Base-by-base conservation (phyloP, 1,140 invertebrate genomes). In the Drusus annulatus region DNA sequence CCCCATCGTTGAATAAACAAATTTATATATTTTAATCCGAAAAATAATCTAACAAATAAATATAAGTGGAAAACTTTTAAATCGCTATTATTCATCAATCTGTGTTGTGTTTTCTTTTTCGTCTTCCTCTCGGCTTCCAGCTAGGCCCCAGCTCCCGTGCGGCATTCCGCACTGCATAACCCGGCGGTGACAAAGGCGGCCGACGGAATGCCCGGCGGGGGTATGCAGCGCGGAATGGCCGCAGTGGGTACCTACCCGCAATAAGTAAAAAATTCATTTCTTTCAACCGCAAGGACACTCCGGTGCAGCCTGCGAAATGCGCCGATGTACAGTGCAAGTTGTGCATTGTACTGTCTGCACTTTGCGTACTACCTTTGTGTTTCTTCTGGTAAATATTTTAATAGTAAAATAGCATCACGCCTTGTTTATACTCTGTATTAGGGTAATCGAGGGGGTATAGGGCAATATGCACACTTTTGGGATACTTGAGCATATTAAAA, bases 221-320 rank as follows among this genome's bases (percentile, higher is more conserved):
- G 10, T n/a, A 65, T 31, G 23, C 21, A n/a, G 13, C 10, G 10
- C 21, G 62, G 36, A 45, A 45, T 45, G 36, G 36, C 36, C 36
- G 62, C 62, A 65, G 16, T 4, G 8, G 15, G 19, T 60, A 60
- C 19, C 23, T 19, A 60, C 17, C 16, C 23, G 56, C 56, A 60
- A 60, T 60, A 60, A 60, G 56, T 60, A 60, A 60, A 60, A 60
- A 60, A 60, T 60, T 17, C 19, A 60, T 60, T 60, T 60, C 56
- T 23, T 21, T 19, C 19, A 15, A 60, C 17, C 23, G 56, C 56
- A 60, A 60, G 56, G 56, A 60, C 56, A 60, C n/a, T 17, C 16
- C 16, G 56, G 56, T 60, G 6, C 56, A 21, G 54, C 6, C 54
- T 19, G 16, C 56, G 0, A 60, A 60, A 60, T 60, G 56, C 23